These are phyloP conservation scores for Anser brachyrhynchus DNA, from an alignment of 2,113 vertebrate species.

Conservation along the genomic window DNA sequence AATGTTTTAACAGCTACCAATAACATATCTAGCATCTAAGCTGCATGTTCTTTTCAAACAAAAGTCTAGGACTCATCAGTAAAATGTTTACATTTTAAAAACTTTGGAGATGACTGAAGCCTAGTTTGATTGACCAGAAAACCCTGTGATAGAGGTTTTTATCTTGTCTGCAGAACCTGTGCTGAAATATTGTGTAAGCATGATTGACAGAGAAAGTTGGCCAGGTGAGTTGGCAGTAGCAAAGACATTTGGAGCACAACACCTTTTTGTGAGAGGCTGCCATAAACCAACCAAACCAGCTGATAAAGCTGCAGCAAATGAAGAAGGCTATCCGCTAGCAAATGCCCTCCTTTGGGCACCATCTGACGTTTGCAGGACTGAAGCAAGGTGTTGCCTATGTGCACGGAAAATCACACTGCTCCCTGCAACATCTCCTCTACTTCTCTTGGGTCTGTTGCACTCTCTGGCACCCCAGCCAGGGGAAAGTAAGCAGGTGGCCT, in stretches of 20 bases:
- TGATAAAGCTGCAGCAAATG: not conserved
- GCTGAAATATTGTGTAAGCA: not conserved
- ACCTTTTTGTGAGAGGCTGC: not conserved
- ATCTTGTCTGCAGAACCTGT: not conserved
- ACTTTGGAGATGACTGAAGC: not conserved
- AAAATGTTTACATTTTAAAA: not conserved
- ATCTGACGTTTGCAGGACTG: not conserved
- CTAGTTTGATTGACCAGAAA: not conserved
- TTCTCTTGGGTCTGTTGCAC: not conserved
- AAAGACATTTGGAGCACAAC: not conserved
- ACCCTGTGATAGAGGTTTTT: not conserved
- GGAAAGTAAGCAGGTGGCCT: not conserved
- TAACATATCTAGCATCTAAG: not conserved
- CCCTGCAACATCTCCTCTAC: not conserved
- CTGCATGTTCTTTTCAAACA: not conserved
- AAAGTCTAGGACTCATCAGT: not conserved
- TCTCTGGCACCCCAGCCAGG: not conserved
- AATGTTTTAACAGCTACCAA: not conserved
- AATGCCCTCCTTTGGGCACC: not conserved
- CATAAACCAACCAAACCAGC: not conserved
- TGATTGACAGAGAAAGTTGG: not conserved
- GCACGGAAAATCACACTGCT: not conserved
- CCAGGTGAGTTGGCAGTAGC: not conserved
- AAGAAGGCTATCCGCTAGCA: accelerated
- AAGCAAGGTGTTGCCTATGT: not conserved